Evolutionary conservation across 2,113 vertebrate genomes (phyloP).

Genomic region (Spea bombifrons): DNA sequence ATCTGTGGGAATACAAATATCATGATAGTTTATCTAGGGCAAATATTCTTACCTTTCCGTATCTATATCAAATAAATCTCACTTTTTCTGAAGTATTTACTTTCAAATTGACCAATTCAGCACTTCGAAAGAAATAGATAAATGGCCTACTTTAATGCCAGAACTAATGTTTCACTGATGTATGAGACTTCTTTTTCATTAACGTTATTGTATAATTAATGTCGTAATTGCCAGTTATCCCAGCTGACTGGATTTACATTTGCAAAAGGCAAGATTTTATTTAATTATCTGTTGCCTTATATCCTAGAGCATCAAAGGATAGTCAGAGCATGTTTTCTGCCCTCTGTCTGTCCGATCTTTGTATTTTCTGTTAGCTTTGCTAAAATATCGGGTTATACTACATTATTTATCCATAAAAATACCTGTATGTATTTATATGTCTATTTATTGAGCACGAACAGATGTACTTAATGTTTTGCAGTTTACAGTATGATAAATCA

Average conservation of each 20-base stretch:
- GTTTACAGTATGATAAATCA: too few relatives aligned
- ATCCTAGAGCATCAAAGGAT: background rate
- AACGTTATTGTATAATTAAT: slow-evolving; percentile 32
- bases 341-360: too few relatives aligned
- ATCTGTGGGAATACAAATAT: too few relatives aligned
- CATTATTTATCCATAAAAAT: too few relatives aligned
- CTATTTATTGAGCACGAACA: too few relatives aligned
- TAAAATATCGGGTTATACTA: too few relatives aligned
- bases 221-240: background rate
- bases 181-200: background rate
- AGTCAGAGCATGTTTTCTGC: background rate
- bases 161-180: slow-evolving; percentile 18
- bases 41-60: too few relatives aligned
- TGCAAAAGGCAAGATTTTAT: background rate
- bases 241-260: slow-evolving; percentile 3
- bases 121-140: slow-evolving; percentile 21
- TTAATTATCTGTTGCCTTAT: background rate
- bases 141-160: slow-evolving; percentile 16
- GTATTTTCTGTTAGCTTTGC: too few relatives aligned
- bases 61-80: background rate
- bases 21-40: too few relatives aligned
- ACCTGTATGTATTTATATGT: too few relatives aligned
- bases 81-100: background rate
- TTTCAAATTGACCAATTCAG: slow-evolving; percentile 7
- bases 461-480: too few relatives aligned